A percentile compares a stretch with the other conserved stretches of the same genome.
Conservation (phyloP, 2,797 vertebrate genomes). For the Melanitta fusca region DNA sequence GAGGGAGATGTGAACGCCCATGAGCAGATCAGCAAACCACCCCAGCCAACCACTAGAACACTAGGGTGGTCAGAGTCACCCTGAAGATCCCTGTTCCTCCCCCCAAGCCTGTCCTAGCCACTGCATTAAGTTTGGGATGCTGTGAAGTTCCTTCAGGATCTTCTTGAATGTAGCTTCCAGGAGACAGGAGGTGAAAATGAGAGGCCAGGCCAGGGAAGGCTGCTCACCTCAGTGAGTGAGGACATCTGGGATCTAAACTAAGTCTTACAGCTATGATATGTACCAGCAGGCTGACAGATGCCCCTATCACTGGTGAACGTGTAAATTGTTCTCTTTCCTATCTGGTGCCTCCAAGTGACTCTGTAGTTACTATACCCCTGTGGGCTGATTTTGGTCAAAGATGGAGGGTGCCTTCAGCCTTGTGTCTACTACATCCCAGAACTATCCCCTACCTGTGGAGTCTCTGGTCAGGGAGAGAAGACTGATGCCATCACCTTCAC, state of each 20-base stretch:
- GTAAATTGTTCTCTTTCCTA: not conserved
- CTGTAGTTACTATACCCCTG: not conserved
- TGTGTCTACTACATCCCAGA: not conserved
- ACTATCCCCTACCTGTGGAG: not conserved
- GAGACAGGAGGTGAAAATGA: not conserved
- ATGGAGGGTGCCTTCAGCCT: not conserved
- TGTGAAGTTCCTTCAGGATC: not conserved
- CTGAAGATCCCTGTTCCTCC: not conserved
- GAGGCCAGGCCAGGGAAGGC: not conserved
- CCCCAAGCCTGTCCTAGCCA: not conserved
- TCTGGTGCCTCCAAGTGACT: not conserved
- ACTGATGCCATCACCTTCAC: not conserved
- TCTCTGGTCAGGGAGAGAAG: not conserved
- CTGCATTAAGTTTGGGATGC: not conserved
- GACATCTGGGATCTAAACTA: not conserved
- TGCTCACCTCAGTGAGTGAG: not conserved
- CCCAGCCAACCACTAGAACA: not conserved
- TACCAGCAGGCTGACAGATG: not conserved
- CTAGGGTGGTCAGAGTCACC: not conserved
- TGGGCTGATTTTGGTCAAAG: not conserved
- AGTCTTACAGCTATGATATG: not conserved
- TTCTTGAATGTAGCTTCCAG: not conserved
- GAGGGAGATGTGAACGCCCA: accelerated
- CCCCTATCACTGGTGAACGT: not conserved
- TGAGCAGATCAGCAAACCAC: not conserved